Evolutionary conservation across 1,140 invertebrate genomes (phyloP), one percentile per base, ranked within the genome.

Genomic region (Nymphalis io): DNA sequence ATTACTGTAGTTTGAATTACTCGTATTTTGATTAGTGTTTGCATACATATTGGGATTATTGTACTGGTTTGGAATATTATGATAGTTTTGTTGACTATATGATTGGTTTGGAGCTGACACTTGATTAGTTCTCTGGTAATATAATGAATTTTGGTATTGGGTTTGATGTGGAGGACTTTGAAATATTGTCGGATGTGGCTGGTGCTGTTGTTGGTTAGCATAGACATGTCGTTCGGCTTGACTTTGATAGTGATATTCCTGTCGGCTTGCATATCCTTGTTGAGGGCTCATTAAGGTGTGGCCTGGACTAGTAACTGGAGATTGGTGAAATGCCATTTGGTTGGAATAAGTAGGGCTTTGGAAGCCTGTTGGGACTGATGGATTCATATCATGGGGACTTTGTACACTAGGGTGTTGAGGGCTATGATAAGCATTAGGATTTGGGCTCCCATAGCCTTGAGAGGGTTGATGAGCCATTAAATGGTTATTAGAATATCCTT

Each of bases 271-370:
- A 62, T 85, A 89, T 15, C 59, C 68, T 40, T 83, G 81, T 70
- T 88, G 89, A 10, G 88, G 87, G 75, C 87, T 90, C 79, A 91
- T 83, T 77, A 91, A 84, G n/a, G 82, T 59, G 48, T 92, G 88
- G 5, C 82, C 83, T 0, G 89, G 86, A 70, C 83, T 90, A 46
- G 62, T 42, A n/a, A 71, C 69, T 6, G 69, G 63, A 0, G 69
- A 53, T 18, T 71, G 69, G 33, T 89, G 88, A 60, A 90, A 92
- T 1, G 81, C 84, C 39, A 88, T 76, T 82, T 88, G 87, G 57
- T 89, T 88, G 53, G 81, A 80, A 58, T 88, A 89, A 13, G 85
- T 84, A 8, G 88, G 88, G 59, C 88, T 91, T 73, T 89, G 86
- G 42, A 88, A 91, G 3, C 84, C 87, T n/a, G 80, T 75, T 38